Base-by-base conservation (phyloP, 2,113 vertebrate species). In the Strigops habroptila region DNA sequence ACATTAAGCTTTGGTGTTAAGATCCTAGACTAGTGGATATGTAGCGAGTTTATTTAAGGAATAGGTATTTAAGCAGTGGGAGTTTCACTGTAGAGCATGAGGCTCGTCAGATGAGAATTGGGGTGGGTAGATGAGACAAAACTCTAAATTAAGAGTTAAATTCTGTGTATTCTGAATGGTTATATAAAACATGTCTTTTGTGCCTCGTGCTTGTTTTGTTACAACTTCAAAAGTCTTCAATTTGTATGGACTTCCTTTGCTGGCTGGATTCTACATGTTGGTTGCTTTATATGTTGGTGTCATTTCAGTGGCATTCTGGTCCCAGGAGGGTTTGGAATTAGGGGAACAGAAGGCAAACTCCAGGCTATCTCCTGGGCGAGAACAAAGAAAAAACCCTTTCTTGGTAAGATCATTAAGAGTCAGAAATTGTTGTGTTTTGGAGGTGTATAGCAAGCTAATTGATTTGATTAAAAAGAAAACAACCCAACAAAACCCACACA, bases 351-450 rank as follows among this genome's bases (percentile, higher is more conserved):
- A 96, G 98, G 98, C 80, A 98, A 98, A 96, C 95, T 98, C 51
- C 98, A 97, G 87, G 98, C 98, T 10, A 98, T 98, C 82, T 98
- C 97, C 80, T 98, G 98, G 98, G 98, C 98, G 87, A 98, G 98
- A 93, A 87, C 94, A 90, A 98, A 97, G 97, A 98, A 98, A 81
- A 98, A 98, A 64, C 98, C 98, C 84, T 98, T 98, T 87, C 97
- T 98, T 82, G 98, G 98, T 98, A 98, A 97, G 95, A 83, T 59
- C 14, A 31, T 81, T 88, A 69, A 69, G 3, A 77, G 4, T 67
- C 33, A 64, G 19, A 81, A 77, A 59, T 78, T 10, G 15, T 0
- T 65, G 6, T 55, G 21, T 67, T 83, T 82, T 82, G 68, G 35
- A 75, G 11, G 28, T 68, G 6, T 68, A 37, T 35, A 77, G 49